Base-by-base conservation (phyloP, 2,888 invertebrate species). In the Phorcus lineatus region DNA sequence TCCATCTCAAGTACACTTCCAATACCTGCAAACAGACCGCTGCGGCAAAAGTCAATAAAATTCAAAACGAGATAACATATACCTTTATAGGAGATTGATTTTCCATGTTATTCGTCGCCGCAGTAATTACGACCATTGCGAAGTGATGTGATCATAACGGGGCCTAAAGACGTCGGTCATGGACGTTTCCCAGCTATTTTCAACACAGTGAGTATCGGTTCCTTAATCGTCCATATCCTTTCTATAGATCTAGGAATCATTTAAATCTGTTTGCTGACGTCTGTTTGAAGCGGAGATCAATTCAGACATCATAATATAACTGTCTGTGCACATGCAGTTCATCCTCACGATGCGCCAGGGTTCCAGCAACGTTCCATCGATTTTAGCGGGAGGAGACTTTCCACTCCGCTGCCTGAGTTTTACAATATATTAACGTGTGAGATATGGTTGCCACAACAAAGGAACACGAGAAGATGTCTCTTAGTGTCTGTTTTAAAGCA, bases 191-290 rank as follows among this genome's bases (percentile, higher is more conserved):
- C 4, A 47, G 47, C 47, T 47, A 47, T 47, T 47, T 47, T 47
- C 6, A 47, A 47, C 47, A 47, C 11, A 13, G 47, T 47, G 47
- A 47, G 47, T 47, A 47, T 47, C 47, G 47, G 11, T 47, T 9
- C 13, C 47, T 13, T 19, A 62, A 62, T 62, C 28, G 62, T 62
- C 28, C 17, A 28, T 62, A 62, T 62, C 62, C 62, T 62, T 62
- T 28, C 11, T 24, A 28, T 24, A 28, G n/a, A 28, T 28, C 28
- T 28, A 28, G 62, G 28, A 62, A 62, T 62, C 62, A 28, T 62
- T 62, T 62, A 62, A 62, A 62, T 62, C 62, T 62, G 62, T 62
- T 62, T 62, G 62, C 62, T 62, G 22, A 62, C 62, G 62, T 62
- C 28, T 62, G 62, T 62, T 62, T 24, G 28, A 62, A 62, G 28